These are phyloP conservation scores for Antheraea yamamai DNA, from an alignment of 2,888 invertebrate species.

Conservation along the genomic window DNA sequence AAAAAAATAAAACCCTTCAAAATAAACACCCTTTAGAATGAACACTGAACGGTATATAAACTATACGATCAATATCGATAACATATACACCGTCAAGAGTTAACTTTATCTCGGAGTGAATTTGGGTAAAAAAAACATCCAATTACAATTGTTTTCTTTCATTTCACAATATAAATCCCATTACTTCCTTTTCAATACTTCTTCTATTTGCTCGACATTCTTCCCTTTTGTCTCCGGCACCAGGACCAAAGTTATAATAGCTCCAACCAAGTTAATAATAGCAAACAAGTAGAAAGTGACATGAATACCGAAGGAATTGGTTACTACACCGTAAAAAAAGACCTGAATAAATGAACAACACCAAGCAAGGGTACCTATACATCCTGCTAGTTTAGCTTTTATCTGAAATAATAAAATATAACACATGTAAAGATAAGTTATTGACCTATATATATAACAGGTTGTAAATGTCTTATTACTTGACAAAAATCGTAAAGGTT, in stretches of 20 bases:
- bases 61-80: too few relatives aligned
- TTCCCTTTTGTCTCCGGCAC: constrained; percentile 72
- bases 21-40: too few relatives aligned
- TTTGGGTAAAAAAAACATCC: neutral
- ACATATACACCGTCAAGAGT: too few relatives aligned
- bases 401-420: constrained; percentile 43
- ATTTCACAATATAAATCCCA: neutral
- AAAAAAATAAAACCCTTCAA: too few relatives aligned
- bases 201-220: constrained; percentile 56
- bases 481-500: neutral
- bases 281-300: constrained; percentile 59
- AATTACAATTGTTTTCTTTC: too few relatives aligned
- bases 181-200: constrained; percentile 28
- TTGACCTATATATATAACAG: neutral
- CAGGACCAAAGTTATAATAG: constrained; percentile 44
- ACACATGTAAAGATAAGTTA: neutral
- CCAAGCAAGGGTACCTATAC: constrained; percentile 48
- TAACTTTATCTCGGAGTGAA: neutral
- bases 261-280: constrained; percentile 50
- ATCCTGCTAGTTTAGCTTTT: constrained; percentile 51
- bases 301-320: constrained; percentile 50
- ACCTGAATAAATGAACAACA: constrained; percentile 45
- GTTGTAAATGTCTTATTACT: neutral
- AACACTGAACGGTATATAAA: too few relatives aligned
- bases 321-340: constrained; percentile 37